Evolutionary conservation across 2,888 invertebrate species (phyloP).

Genomic region (Caenorhabditis auriculariae): DNA sequence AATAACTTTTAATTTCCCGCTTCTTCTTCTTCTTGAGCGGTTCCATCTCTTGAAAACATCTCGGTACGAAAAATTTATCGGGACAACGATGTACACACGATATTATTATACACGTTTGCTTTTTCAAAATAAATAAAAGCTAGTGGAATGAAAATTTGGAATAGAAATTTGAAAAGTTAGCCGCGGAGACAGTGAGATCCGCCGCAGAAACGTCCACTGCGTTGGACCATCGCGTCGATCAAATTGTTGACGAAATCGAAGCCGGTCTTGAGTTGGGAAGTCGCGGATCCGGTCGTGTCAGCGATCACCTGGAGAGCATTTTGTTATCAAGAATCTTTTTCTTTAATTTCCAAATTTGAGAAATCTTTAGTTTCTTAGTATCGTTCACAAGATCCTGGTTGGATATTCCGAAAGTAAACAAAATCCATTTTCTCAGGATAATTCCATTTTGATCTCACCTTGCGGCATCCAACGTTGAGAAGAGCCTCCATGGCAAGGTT

Average conservation of each 20-base stretch:
- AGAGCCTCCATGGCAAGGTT: conserved; percentile 60
- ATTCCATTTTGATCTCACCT: conserved; percentile 36
- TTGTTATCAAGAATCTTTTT: too few relatives aligned
- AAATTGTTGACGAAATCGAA: conserved; percentile 64
- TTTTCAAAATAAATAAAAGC: not conserved
- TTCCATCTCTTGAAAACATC: too few relatives aligned
- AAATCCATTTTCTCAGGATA: not conserved
- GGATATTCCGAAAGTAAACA: not conserved
- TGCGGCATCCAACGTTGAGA: conserved; percentile 61
- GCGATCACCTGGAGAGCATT: conserved; percentile 50
- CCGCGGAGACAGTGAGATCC: conserved; percentile 50
- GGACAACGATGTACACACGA: not conserved
- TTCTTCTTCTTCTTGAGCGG: too few relatives aligned
- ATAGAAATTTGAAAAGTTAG: conserved; percentile 4
- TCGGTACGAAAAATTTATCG: too few relatives aligned
- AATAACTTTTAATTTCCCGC: too few relatives aligned
- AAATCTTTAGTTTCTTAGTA: too few relatives aligned
- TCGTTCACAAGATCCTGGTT: too few relatives aligned
- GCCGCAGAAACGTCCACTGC: conserved; percentile 61
- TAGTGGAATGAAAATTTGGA: too few relatives aligned
- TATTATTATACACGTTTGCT: not conserved
- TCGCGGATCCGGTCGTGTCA: conserved; percentile 57
- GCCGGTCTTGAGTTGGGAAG: conserved; percentile 59
- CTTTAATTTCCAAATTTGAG: too few relatives aligned
- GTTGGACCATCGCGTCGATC: conserved; percentile 57